These are phyloP conservation scores for Aspidoscelis tigris DNA, from an alignment of 2,113 vertebrate genomes.

Conservation along the genomic window DNA sequence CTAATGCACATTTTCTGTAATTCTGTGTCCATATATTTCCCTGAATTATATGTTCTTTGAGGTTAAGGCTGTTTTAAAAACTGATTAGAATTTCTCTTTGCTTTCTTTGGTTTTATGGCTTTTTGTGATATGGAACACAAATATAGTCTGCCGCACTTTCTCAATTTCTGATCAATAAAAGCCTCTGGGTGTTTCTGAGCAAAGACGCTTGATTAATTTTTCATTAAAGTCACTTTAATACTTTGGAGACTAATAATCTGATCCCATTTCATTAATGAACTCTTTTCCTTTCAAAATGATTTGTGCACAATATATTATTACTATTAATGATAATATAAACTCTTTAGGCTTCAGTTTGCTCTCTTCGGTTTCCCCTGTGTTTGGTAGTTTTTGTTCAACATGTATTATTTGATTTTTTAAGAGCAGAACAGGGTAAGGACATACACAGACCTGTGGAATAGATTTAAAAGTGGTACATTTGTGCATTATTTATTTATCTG, in stretches of 20 bases:
- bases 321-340: constrained; percentile 60
- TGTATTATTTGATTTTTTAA: constrained; percentile 27
- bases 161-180: constrained; percentile 65
- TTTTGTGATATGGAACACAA: constrained; percentile 19
- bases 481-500: neutral
- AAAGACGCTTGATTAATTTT: constrained; percentile 71
- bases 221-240: constrained; percentile 66
- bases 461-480: constrained; percentile 39
- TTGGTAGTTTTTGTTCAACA: constrained; percentile 39
- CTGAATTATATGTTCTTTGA: constrained; percentile 45
- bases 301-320: constrained; percentile 56
- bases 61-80: constrained; percentile 49
- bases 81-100: constrained; percentile 18
- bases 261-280: constrained; percentile 66
- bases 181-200: constrained; percentile 63
- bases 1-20: constrained; percentile 48
- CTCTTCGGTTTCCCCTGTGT: constrained; percentile 45
- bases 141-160: constrained; percentile 38
- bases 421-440: constrained; percentile 10
- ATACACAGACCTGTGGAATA: neutral
- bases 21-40: constrained; percentile 29
- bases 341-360: constrained; percentile 53
- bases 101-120: neutral
- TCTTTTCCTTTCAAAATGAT: constrained; percentile 27
- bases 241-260: constrained; percentile 67